Conservation (phyloP, 2,113 vertebrate species). For the Spea bombifrons region DNA sequence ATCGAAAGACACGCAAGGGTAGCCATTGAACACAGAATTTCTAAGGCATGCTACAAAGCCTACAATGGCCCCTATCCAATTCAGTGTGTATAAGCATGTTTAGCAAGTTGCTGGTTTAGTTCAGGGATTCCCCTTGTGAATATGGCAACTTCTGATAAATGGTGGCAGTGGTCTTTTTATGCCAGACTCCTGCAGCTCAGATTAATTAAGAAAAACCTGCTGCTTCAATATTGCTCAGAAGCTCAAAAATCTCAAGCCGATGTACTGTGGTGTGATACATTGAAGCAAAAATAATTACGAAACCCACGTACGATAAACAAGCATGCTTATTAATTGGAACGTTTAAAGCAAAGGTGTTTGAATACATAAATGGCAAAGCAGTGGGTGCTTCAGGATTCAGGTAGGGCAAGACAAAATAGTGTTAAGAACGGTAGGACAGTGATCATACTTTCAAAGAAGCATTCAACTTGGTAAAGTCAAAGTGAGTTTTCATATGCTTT, state of each 20-base stretch:
- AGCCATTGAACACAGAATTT: too few species aligned
- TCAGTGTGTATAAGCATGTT: not conserved
- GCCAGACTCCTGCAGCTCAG: conserved; percentile 7
- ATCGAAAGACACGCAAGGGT: too few species aligned
- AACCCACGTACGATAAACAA: not conserved
- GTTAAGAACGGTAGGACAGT: not conserved
- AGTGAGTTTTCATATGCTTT: too few species aligned
- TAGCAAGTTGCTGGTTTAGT: not conserved
- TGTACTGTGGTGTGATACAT: not conserved
- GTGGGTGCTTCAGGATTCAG: not conserved
- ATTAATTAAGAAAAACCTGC: conserved; percentile 19
- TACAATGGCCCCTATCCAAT: not conserved
- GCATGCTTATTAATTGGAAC: not conserved
- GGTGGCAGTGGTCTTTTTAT: conserved; percentile 4
- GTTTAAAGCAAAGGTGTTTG: not conserved
- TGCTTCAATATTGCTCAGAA: not conserved
- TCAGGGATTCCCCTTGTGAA: conserved; percentile 8
- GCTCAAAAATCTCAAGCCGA: conserved; percentile 3
- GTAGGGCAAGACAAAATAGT: not conserved
- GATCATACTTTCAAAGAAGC: not conserved
- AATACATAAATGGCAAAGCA: not conserved
- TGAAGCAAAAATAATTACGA: not conserved
- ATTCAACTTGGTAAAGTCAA: too few species aligned
- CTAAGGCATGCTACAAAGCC: too few species aligned
- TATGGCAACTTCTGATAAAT: not conserved